A percentile compares a stretch with the other conserved stretches of the same genome.
These are phyloP conservation scores for Champsocephalus esox DNA, from an alignment of 2,797 vertebrate species.

Conservation along the genomic window DNA sequence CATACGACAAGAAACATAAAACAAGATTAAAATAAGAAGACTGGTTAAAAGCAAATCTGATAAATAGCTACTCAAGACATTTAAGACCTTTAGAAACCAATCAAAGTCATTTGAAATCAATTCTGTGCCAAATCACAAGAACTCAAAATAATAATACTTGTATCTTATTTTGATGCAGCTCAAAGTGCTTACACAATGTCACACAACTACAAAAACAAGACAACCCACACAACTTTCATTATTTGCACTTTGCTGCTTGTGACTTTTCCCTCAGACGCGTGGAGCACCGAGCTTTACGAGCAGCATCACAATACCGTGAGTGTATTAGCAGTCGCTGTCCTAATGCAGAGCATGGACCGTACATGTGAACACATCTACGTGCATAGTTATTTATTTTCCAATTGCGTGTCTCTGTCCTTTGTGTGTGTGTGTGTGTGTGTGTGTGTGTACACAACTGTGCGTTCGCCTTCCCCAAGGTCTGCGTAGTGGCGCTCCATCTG, in stretches of 20 bases:
- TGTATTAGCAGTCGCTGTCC: constrained; percentile 7
- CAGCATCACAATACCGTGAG: neutral
- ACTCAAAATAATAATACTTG: too few species aligned
- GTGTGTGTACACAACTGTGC: constrained; percentile 36
- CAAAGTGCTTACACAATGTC: too few species aligned
- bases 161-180: too few species aligned
- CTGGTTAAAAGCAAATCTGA: too few species aligned
- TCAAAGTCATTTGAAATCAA: too few species aligned
- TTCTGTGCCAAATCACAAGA: too few species aligned
- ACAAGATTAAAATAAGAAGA: too few species aligned
- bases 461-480: constrained; percentile 80
- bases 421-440: constrained; percentile 13
- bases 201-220: too few species aligned
- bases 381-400: constrained; percentile 27
- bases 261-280: constrained; percentile 17
- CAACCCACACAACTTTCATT: neutral
- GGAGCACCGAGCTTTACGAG: neutral
- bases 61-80: too few species aligned
- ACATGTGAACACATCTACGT: neutral
- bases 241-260: neutral
- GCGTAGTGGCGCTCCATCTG: constrained; percentile 79
- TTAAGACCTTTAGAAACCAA: too few species aligned
- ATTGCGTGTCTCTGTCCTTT: constrained; percentile 24
- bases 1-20: too few species aligned
- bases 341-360: constrained; percentile 22